Conservation (phyloP, 53 echinoderm and acorn worm genomes). For the Astropecten irregularis region DNA sequence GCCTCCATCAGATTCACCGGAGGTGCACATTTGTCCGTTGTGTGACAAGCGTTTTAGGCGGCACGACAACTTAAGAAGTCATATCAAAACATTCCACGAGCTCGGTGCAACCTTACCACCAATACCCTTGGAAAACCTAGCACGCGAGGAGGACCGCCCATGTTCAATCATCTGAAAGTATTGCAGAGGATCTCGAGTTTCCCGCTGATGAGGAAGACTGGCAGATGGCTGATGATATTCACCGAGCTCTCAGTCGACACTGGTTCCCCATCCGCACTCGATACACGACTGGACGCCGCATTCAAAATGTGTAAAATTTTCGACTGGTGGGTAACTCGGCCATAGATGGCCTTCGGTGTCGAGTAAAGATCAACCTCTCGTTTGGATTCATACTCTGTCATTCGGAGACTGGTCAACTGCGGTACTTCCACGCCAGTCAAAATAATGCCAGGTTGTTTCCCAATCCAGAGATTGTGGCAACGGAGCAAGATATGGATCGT, state of each 20-base stretch:
- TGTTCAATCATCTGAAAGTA: background rate
- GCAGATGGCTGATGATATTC: background rate
- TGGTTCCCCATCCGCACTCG: background rate
- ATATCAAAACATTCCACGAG: background rate
- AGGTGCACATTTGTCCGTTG: background rate
- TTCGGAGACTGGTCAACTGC: background rate
- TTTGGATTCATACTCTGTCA: constrained; percentile 16
- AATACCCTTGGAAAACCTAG: background rate
- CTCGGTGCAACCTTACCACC: background rate
- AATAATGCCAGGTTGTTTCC: constrained; percentile 1
- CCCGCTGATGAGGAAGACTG: background rate
- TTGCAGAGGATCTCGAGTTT: background rate
- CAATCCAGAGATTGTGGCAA: constrained; percentile 7
- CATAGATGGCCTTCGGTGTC: background rate
- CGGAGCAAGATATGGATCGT: background rate
- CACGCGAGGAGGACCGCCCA: background rate
- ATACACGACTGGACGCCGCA: background rate
- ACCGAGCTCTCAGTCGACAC: background rate
- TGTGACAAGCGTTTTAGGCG: background rate
- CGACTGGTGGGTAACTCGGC: background rate
- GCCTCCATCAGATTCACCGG: background rate
- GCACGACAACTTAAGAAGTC: background rate
- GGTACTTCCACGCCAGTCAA: constrained; percentile 19
- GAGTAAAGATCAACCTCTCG: background rate
- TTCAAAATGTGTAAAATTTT: background rate